Base-by-base conservation (phyloP, 2,888 invertebrate genomes). In the Cheilosia impressa region DNA sequence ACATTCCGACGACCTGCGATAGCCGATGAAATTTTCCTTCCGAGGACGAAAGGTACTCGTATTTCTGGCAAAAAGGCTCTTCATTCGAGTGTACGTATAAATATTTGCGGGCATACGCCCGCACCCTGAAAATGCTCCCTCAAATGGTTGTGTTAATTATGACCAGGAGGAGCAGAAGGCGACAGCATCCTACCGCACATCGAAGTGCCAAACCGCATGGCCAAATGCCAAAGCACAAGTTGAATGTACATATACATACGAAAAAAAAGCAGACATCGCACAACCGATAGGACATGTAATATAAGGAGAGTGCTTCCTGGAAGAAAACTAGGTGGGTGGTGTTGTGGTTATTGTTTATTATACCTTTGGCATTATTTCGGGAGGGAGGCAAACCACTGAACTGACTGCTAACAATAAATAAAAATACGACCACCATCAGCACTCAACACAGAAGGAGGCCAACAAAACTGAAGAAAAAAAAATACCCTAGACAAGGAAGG, bases 291-390 rank as follows among this genome's bases (percentile, higher is more conserved):
- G 45, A 63, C 63, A 24, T 47, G 73, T 53, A 63, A 55, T 60
- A 19, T 24, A 34, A 22, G n/a, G 4, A 38, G 38, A 55, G 24
- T 45, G 43, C 27, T 62, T 65, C 41, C 45, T 31, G 53, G 27
- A 66, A 45, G 50, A 17, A 68, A 50, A 68, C 62, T 69, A 60
- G 34, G 66, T 71, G 76, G 76, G 52, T 63, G 71, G 52, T 45
- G 45, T 71, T 63, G 85, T 57, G 81, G 68, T 81, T 85, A 76
- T 81, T 81, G 85, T 85, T 85, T 81, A 85, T 72, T 71, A 77
- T 76, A 72, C 76, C 68, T 68, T 34, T 43, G 57, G 78, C 60
- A 31, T 43, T 76, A 63, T 77, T 58, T 13, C 22, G 41, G 15
- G 19, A 17, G 17, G 55, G 6, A 41, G 19, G 58, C 38, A 19